Base-by-base conservation (phyloP, 2,888 invertebrate species). In the Idaea dimidiata region DNA sequence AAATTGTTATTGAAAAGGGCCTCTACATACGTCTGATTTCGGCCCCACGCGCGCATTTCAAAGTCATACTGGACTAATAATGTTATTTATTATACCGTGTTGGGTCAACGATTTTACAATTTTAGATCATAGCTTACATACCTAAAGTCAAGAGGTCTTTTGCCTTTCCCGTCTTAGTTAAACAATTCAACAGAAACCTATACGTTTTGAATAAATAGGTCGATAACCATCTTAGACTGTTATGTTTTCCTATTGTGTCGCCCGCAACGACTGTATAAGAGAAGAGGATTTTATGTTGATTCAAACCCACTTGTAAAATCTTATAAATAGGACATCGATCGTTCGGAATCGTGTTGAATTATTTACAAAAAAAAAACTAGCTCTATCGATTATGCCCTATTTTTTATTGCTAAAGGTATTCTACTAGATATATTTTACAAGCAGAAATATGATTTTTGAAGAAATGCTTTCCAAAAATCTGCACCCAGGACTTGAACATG, bases 61-160 rank as follows among this genome's bases (percentile, higher is more conserved):
- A 24, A 24, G 24, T 24, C 3, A 24, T 24, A 24, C 24, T 24
- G 24, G 5, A 24, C 24, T 24, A 24, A 24, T 24, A 24, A 24
- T n/a, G n/a, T 24, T 24, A 24, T 24, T 1, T 24, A 24, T 24
- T 1, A 24, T 3, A 24, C 24, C 24, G 24, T 5, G 24, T 24
- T 5, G 24, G 5, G 1, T 24, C 24, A 24, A 24, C 1, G 24
- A 24, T 3, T 24, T 24, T 24, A 24, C 24, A 24, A 5, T 24
- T 24, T 24, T 3, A 24, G 24, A 24, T 24, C 24, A 24, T 3
- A 24, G 24, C 24, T 24, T 24, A 67, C 75, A 73, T 69, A 76
- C 71, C 78, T 78, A 84, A 83, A 80, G 82, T 83, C 83, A 80
- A 59, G 69, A 76, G 78, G 77, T 79, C 43, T 77, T 74, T 65